Percentiles rank a stretch among this genome's conserved stretches.
phyloP scores from a whole-genome alignment of 2,888 invertebrate species.

The Synanthedon andrenaeformis region DNA sequence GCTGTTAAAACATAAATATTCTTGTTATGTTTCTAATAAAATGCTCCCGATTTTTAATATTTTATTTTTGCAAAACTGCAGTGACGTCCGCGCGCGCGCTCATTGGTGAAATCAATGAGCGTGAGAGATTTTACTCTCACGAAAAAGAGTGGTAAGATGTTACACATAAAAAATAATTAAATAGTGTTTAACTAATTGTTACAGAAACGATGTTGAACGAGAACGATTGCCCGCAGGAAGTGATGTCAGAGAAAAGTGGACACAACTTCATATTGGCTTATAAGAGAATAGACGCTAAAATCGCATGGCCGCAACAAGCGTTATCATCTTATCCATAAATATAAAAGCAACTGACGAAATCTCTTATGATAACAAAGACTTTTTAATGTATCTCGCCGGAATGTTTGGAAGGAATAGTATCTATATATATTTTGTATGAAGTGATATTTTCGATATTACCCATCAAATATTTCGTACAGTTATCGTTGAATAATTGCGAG shows the following conservation, averaged over 20 bases:
- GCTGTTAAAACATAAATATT: too few relatives aligned
- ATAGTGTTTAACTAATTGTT: constrained; percentile 11
- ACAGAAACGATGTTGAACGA: constrained; percentile 91
- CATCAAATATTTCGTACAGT: constrained; percentile 19
- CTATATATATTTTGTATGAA: constrained; percentile 42
- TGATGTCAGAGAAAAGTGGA: constrained; percentile 78
- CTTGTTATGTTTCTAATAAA: too few relatives aligned
- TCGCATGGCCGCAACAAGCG: constrained; percentile 89
- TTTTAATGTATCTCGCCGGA: not conserved
- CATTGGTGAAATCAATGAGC: too few relatives aligned
- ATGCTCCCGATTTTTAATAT: too few relatives aligned
- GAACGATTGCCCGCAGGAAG: constrained; percentile 90
- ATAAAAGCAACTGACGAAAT: constrained; percentile 16
- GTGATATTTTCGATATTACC: constrained; percentile 61
- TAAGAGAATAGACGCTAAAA: constrained; percentile 95
- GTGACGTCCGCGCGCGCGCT: too few relatives aligned
- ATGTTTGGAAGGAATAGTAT: not conserved
- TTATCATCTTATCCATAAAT: constrained; percentile 52
- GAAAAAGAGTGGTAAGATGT: too few relatives aligned
- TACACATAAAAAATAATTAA: not conserved
- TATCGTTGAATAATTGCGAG: too few relatives aligned
- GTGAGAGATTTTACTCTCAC: too few relatives aligned
- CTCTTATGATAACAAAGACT: constrained; percentile 12
- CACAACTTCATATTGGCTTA: constrained; percentile 94
- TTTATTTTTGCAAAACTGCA: too few relatives aligned